These are phyloP conservation scores for Eurosta solidaginis DNA, from an alignment of 1,140 invertebrate genomes.

Conservation along the genomic window DNA sequence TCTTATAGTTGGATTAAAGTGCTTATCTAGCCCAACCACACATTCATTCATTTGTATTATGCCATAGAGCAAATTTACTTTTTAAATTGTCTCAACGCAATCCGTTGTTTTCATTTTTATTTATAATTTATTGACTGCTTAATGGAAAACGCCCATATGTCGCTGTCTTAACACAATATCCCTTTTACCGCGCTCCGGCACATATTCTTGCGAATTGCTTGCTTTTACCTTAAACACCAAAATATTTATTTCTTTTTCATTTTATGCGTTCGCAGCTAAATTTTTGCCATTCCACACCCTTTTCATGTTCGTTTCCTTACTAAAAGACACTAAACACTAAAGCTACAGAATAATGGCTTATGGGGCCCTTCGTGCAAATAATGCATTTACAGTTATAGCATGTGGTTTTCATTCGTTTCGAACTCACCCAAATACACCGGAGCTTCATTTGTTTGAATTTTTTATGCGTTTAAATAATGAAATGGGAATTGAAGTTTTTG, in stretches of 20 bases:
- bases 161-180: background rate
- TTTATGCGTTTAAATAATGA: background rate
- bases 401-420: background rate
- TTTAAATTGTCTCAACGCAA: background rate
- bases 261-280: background rate
- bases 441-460: too few relatives aligned
- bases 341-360: background rate
- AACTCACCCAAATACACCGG: background rate
- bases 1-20: too few relatives aligned
- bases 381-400: background rate
- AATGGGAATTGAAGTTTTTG: constrained; percentile 26
- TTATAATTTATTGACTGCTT: constrained; percentile 23
- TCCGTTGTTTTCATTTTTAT: background rate
- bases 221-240: background rate
- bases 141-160: constrained; percentile 15
- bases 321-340: background rate
- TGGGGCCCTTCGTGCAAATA: background rate
- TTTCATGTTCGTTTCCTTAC: constrained; percentile 15
- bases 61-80: too few relatives aligned
- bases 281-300: background rate
- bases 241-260: background rate
- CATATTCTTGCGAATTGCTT: background rate
- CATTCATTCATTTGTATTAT: too few relatives aligned
- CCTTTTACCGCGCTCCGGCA: background rate
- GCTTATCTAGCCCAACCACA: too few relatives aligned